Base-by-base conservation (phyloP, 2,888 invertebrate species). In the Lochmaea capreae region DNA sequence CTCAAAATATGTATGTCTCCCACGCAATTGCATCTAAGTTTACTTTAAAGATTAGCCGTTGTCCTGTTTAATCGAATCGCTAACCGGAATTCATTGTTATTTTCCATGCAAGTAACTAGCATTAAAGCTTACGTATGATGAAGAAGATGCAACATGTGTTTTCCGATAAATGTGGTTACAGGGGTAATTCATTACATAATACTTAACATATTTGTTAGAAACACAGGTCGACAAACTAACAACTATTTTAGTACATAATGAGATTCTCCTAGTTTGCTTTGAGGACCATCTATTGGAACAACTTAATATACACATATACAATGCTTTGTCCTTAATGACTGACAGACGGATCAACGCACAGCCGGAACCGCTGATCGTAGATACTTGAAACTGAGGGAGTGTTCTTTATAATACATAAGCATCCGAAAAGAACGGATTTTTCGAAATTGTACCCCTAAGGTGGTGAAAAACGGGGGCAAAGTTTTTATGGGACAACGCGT, bases 161-260 rank as follows among this genome's bases (percentile, higher is more conserved):
- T 68, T n/a, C 68, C n/a, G 68, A 68, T 61, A 68, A 59, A 68
- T 67, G 57, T 58, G 42, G 42, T 67, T 49, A 26, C 39, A 33
- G 33, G 33, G 61, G 16, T 61, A 49, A 68, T 68, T 61, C 61
- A 68, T 61, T 18, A 14, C 46, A 22, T 22, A 10, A 16, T 16
- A 33, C 49, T 49, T 46, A 39, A 59, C 61, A 33, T 43, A 61
- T 54, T 66, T 61, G 46, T 58, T 49, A 61, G 26, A 26, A 26
- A 61, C 59, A n/a, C 10, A 42, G 67, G 59, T 59, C 67, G 46
- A 61, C 49, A 43, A 68, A 61, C 66, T 57, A 22, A 22, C 58
- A 26, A 22, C 58, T 11, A n/a, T n/a, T n/a, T n/a, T n/a, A 58
- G 22, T 14, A 22, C 9, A 58, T 12, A 14, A 58, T 58, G 11